These are phyloP conservation scores for Macrotis lagotis DNA, from an alignment of 2,113 vertebrate genomes.

Conservation along the genomic window DNA sequence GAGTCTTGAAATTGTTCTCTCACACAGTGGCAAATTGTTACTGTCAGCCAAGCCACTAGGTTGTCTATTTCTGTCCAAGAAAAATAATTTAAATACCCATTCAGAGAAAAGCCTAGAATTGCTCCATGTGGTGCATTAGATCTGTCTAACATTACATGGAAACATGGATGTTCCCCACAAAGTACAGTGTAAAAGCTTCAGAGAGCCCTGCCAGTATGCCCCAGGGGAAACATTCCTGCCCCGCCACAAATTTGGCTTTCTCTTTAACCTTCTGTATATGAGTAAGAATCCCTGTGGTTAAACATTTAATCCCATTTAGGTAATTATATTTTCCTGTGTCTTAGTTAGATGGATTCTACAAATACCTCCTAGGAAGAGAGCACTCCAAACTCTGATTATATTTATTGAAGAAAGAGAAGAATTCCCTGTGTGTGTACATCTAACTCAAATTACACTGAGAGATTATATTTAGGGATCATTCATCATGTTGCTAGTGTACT, in stretches of 20 bases:
- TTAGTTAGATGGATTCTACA: not conserved
- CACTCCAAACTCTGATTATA: not conserved
- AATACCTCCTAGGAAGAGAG: conserved; percentile 8
- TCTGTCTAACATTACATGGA: conserved; percentile 39
- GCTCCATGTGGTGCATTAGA: conserved; percentile 50
- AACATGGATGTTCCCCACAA: not conserved
- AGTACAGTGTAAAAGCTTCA: not conserved
- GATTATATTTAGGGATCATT: not conserved
- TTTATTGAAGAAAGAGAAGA: conserved; percentile 15
- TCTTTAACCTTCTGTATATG: conserved; percentile 14
- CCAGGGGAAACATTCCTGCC: conserved; percentile 10
- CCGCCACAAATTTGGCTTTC: conserved; percentile 39
- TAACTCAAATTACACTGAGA: not conserved
- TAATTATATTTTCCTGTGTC: conserved; percentile 33
- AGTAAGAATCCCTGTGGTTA: conserved; percentile 21
- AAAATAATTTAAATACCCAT: conserved; percentile 61
- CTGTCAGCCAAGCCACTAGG: conserved; percentile 44
- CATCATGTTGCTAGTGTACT: not conserved
- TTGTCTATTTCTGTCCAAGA: conserved; percentile 60
- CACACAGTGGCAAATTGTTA: conserved; percentile 59
- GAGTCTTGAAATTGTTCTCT: conserved; percentile 51
- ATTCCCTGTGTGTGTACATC: not conserved
- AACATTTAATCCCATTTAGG: conserved; percentile 21
- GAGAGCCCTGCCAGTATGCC: conserved; percentile 34
- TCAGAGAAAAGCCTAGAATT: conserved; percentile 38